These are phyloP conservation scores for Lordiphosa fenestrarum DNA, from an alignment of 2,888 invertebrate species.

Conservation along the genomic window DNA sequence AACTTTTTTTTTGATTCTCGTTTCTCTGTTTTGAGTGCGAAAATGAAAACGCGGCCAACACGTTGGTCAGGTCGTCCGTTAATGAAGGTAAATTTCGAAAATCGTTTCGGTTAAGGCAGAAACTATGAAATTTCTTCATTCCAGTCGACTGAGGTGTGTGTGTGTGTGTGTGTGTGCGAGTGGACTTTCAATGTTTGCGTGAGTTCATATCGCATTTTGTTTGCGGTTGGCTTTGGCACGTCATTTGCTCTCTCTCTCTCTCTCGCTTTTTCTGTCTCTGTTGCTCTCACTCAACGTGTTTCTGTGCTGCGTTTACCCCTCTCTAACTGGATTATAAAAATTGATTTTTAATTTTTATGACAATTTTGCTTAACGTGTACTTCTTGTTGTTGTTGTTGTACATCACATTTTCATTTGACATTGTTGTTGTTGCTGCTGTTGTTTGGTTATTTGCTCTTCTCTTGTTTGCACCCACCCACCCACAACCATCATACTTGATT, in stretches of 20 bases:
- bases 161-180: slow-evolving; percentile 19
- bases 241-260: slow-evolving; percentile 17
- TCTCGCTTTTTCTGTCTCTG: slow-evolving; percentile 16
- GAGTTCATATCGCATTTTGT: slow-evolving; percentile 25
- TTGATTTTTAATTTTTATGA: slow-evolving; percentile 79
- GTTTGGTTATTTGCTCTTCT: slow-evolving; percentile 40
- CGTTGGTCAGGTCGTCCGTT: slow-evolving; percentile 67
- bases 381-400: slow-evolving; percentile 23
- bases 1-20: slow-evolving; percentile 5
- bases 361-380: slow-evolving; percentile 47
- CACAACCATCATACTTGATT: slow-evolving; percentile 1
- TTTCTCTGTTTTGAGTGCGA: slow-evolving; percentile 19
- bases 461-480: slow-evolving; percentile 12
- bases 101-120: slow-evolving; percentile 68
- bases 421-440: slow-evolving; percentile 26
- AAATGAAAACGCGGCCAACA: slow-evolving; percentile 62
- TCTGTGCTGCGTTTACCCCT: slow-evolving; percentile 26
- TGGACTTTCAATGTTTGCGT: slow-evolving; percentile 28
- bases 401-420: slow-evolving; percentile 31
- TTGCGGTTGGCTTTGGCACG: slow-evolving; percentile 34
- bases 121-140: slow-evolving; percentile 72
- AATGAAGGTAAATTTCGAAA: slow-evolving; percentile 76
- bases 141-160: slow-evolving; percentile 43
- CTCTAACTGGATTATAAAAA: slow-evolving; percentile 79
- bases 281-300: slow-evolving; percentile 8